Evolutionary conservation across 1,140 invertebrate genomes (phyloP), one percentile per base, ranked within the genome.

Genomic region (Hycleus cichorii): DNA sequence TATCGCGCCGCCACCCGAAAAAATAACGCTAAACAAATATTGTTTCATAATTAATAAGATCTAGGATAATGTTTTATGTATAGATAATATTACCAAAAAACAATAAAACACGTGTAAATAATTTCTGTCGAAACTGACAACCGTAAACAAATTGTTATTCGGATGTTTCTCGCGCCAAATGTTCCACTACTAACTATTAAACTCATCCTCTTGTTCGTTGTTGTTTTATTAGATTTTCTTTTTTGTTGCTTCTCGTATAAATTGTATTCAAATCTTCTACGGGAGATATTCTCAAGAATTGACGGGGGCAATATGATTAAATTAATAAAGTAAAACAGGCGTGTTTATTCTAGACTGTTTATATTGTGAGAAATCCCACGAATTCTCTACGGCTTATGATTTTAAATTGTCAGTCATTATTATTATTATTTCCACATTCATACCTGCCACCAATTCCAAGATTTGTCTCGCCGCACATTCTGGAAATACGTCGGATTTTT

Each of bases 361-460:
- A 49, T 26, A 47, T 63, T 59, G 60, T 63, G 60, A 62, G 56
- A 62, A 62, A 62, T 62, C 60, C 60, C 60, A 62, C 60, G 60
- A 62, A 62, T 62, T 58, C 48, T 62, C 59, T 61, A 61, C 59
- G 49, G 48, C 54, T 57, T 48, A 46, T 57, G 59, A 57, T 61
- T 61, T 47, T 46, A 44, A 52, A 50, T n/a, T 49, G 49, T 32
- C 40, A 42, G 11, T 10, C 11, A 42, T 42, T 42, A 42, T 61
- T 57, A 60, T 60, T 60, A 57, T 50, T 47, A 57, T 47, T 57
- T 61, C 54, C 52, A 55, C 52, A 10, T n/a, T 42, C 9, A 42
- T 42, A 42, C 32, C 32, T 32, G 32, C 7, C 32, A 32, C 32
- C 18, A 18, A 18, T 18, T 18, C 18, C 18, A 18, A 18, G 18